Conservation (phyloP, 2,888 invertebrate species). For the Peribatodes rhomboidaria region DNA sequence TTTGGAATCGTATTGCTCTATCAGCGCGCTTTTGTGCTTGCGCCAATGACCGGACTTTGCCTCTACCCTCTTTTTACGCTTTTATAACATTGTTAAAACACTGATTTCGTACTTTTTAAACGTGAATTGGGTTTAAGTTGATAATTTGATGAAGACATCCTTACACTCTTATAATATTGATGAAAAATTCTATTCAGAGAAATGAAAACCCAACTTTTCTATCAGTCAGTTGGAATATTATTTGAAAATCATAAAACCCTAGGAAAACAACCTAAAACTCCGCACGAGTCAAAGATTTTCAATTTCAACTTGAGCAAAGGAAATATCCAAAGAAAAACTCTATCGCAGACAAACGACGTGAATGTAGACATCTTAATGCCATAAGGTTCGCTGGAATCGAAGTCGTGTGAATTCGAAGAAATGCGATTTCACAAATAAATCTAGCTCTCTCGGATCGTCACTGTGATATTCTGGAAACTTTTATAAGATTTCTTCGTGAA, state of each 20-base stretch:
- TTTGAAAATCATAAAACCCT: background rate
- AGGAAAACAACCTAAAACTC: background rate
- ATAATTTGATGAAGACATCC: too few species aligned
- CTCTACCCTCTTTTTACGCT: background rate
- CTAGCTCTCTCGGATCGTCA: slow-evolving; percentile 13
- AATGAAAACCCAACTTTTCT: too few species aligned
- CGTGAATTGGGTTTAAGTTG: background rate
- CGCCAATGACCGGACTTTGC: background rate
- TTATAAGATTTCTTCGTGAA: slow-evolving; percentile 18
- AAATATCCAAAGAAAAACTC: slow-evolving; percentile 9
- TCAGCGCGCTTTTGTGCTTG: slow-evolving; percentile 1
- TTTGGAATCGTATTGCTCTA: slow-evolving; percentile 40
- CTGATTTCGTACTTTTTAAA: background rate
- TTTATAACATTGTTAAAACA: background rate
- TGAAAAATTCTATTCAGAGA: too few species aligned
- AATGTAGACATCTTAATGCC: slow-evolving; percentile 34
- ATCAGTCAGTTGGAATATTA: background rate
- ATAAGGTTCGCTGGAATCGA: slow-evolving; percentile 30
- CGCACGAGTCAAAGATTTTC: slow-evolving; percentile 8
- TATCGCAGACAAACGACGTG: slow-evolving; percentile 23
- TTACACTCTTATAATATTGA: too few species aligned
- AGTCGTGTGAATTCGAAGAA: slow-evolving; percentile 25
- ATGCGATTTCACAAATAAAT: slow-evolving; percentile 29
- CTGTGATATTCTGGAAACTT: slow-evolving; percentile 24
- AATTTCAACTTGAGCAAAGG: slow-evolving; percentile 22